Percentiles rank a stretch among this genome's conserved stretches.
These are phyloP conservation scores for Remorina albescens DNA, from an alignment of 2,797 vertebrate species.

Conservation along the genomic window DNA sequence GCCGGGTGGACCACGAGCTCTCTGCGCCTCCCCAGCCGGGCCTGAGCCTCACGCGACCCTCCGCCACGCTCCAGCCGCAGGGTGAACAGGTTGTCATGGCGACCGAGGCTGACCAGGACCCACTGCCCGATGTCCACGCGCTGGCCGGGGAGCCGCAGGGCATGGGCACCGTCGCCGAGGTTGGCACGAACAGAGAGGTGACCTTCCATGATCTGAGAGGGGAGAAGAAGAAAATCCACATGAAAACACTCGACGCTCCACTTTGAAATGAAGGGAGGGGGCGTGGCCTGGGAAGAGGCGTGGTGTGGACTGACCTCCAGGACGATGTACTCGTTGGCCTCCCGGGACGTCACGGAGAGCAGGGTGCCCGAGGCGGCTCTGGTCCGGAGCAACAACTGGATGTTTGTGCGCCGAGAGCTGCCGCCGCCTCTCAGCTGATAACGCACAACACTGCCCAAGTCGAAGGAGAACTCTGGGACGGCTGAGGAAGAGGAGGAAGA, in stretches of 20 bases:
- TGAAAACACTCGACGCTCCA: no score
- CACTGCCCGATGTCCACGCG: slow-evolving; percentile 90
- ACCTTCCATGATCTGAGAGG: slow-evolving; percentile 85
- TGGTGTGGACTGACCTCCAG: slow-evolving; percentile 85
- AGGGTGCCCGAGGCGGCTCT: slow-evolving; percentile 82
- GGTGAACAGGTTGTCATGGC: slow-evolving; percentile 87
- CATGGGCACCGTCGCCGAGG: slow-evolving; percentile 82
- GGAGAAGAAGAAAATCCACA: background rate
- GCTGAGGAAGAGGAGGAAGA: slow-evolving; percentile 67
- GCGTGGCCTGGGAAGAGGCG: no score
- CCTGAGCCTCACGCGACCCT: slow-evolving; percentile 85
- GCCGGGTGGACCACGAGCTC: slow-evolving; percentile 85
- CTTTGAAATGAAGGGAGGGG: no score
- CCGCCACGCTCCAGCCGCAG: slow-evolving; percentile 88
- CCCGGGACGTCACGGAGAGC: slow-evolving; percentile 85
- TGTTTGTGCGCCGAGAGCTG: slow-evolving; percentile 78
- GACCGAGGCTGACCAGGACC: slow-evolving; percentile 86
- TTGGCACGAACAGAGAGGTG: slow-evolving; percentile 84
- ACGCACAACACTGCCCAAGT: slow-evolving; percentile 83
- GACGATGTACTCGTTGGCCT: slow-evolving; percentile 77
- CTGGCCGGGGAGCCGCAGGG: slow-evolving; percentile 80
- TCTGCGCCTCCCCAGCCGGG: slow-evolving; percentile 76
- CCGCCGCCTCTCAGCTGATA: slow-evolving; percentile 83
- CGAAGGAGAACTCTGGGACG: slow-evolving; percentile 90
- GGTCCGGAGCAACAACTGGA: slow-evolving; percentile 89